Evolutionary conservation across 2,888 invertebrate species (phyloP).

Genomic region (Bombyx huttoni): DNA sequence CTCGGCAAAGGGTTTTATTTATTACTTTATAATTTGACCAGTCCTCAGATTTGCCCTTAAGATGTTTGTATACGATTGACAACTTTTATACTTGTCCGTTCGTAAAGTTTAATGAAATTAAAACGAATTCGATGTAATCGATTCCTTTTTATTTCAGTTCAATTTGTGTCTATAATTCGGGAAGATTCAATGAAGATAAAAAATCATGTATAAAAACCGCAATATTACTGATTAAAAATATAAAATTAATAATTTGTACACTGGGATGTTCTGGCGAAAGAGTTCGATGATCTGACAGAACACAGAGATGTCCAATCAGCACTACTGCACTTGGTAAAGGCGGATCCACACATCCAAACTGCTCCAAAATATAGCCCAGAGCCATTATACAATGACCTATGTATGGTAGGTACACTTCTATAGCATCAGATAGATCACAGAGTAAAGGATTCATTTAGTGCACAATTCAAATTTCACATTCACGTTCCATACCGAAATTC

Average conservation of each 20-base stretch:
- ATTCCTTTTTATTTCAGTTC: not conserved
- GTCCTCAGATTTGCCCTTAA: slow-evolving; percentile 5
- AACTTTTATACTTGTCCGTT: slow-evolving; percentile 3
- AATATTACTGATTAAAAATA: slow-evolving; percentile 40
- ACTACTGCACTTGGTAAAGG: slow-evolving; percentile 50
- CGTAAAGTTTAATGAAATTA: not conserved
- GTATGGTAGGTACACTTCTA: slow-evolving; percentile 34
- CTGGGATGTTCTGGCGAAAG: slow-evolving; percentile 26
- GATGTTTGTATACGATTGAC: not conserved
- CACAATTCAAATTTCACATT: not conserved
- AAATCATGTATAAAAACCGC: slow-evolving; percentile 43
- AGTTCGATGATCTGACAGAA: slow-evolving; percentile 33
- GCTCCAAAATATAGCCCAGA: slow-evolving; percentile 48
- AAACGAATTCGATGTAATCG: slow-evolving; percentile 2
- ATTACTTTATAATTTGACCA: slow-evolving; percentile 22
- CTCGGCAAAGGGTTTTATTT: slow-evolving; percentile 24
- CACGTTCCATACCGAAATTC: slow-evolving; percentile 8
- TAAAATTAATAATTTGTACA: slow-evolving; percentile 30
- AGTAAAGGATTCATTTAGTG: not conserved
- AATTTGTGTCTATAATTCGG: slow-evolving; percentile 2
- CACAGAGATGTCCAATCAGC: slow-evolving; percentile 41
- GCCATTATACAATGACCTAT: slow-evolving; percentile 47
- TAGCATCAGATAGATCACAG: not conserved
- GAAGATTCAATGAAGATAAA: slow-evolving; percentile 13
- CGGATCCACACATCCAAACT: slow-evolving; percentile 27